phyloP scores from a whole-genome alignment of 2,113 vertebrate genomes.

The Leiothrix lutea region DNA sequence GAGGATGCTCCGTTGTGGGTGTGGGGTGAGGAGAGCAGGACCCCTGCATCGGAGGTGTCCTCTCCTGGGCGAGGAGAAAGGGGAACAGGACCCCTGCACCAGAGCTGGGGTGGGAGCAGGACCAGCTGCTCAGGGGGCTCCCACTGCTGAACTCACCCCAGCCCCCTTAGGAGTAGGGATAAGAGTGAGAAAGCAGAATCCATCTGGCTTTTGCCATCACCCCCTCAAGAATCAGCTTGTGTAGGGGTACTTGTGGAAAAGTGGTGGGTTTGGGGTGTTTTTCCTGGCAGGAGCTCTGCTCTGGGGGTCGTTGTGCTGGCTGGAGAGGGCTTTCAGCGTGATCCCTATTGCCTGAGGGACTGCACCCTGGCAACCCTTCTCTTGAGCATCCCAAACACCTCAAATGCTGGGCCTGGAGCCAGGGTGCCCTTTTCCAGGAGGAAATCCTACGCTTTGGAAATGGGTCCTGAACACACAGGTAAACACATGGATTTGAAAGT shows the following conservation, averaged over 20 bases:
- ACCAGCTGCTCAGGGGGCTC: not conserved
- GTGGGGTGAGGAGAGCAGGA: too few relatives aligned
- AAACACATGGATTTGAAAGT: not conserved
- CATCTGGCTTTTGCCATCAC: not conserved
- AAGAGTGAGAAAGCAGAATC: not conserved
- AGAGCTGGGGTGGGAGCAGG: not conserved
- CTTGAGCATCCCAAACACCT: not conserved
- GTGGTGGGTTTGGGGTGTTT: not conserved
- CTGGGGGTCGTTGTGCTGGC: not conserved
- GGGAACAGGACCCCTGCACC: not conserved
- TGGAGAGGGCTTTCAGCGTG: not conserved
- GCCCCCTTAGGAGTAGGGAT: not conserved
- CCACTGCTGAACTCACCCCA: not conserved
- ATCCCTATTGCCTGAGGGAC: not conserved
- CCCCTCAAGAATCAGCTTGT: not conserved
- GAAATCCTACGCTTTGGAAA: not conserved
- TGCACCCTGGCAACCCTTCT: not conserved
- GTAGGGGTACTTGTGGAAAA: not conserved
- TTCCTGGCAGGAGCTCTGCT: not conserved
- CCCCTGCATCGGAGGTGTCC: accelerated
- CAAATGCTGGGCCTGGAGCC: not conserved
- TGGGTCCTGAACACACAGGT: accelerated
- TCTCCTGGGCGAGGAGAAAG: not conserved
- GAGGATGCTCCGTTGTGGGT: not conserved
- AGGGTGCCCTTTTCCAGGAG: not conserved